phyloP scores from a whole-genome alignment of 2,797 vertebrate genomes.

The Brotogeris chrysoptera region DNA sequence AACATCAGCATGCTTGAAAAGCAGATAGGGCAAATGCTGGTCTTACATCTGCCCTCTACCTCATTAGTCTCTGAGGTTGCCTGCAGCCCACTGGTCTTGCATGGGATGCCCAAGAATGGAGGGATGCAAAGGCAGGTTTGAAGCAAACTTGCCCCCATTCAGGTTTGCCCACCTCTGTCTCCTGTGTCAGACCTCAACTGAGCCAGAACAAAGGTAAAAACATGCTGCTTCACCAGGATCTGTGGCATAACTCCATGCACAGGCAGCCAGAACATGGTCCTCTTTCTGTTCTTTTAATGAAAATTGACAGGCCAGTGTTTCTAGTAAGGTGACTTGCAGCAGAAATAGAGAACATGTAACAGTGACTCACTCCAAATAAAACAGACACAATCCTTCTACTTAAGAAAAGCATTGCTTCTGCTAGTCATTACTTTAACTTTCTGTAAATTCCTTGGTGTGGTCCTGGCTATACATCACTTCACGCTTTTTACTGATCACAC shows the following conservation, averaged over 20 bases:
- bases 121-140: background rate
- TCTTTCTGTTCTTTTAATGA: background rate
- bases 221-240: background rate
- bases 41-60: background rate
- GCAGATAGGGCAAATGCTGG: background rate
- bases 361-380: constrained; percentile 15
- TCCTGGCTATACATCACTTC: background rate
- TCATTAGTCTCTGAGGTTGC: background rate
- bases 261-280: background rate
- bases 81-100: background rate
- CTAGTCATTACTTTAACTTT: constrained; percentile 52
- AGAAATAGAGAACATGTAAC: background rate
- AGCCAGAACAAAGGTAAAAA: background rate
- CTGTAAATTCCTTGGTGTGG: background rate
- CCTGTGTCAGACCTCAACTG: background rate
- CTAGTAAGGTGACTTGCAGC: background rate
- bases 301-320: background rate
- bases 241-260: background rate
- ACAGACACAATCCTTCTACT: constrained; percentile 20
- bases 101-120: rapidly evolving
- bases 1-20: background rate
- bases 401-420: constrained; percentile 27
- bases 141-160: background rate
- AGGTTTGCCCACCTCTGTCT: background rate
- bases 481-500: constrained; percentile 24